These are phyloP conservation scores for Dynastes grantii DNA, from an alignment of 2,888 invertebrate species.

Conservation along the genomic window DNA sequence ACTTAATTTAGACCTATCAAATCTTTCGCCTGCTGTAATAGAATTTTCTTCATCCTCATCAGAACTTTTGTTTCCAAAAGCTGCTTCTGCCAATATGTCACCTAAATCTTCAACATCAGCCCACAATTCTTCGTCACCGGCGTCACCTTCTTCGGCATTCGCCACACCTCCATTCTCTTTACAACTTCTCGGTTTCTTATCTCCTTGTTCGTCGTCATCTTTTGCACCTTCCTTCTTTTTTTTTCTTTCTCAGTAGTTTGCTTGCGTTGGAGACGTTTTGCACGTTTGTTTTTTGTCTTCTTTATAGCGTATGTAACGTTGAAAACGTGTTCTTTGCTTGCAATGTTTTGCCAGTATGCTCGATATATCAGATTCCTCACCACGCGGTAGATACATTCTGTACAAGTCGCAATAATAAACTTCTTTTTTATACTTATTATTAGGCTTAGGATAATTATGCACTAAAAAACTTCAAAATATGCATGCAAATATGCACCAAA, in stretches of 20 bases:
- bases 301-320: conserved; percentile 84
- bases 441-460: too few relatives aligned
- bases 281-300: conserved; percentile 83
- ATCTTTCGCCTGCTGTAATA: conserved; percentile 72
- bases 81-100: conserved; percentile 80
- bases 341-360: conserved; percentile 75
- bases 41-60: conserved; percentile 81
- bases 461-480: too few relatives aligned
- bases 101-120: conserved; percentile 87
- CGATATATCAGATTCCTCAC: conserved; percentile 72
- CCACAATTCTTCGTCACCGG: conserved; percentile 82
- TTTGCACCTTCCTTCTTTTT: conserved; percentile 62
- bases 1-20: conserved; percentile 68
- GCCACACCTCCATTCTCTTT: conserved; percentile 60
- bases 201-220: conserved; percentile 58
- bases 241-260: conserved; percentile 73
- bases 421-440: conserved; percentile 73
- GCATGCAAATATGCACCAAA: too few relatives aligned
- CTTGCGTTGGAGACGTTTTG: conserved; percentile 79
- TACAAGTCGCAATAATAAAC: conserved; percentile 88
- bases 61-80: conserved; percentile 74
- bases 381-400: conserved; percentile 81
- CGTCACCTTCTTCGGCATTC: conserved; percentile 68
- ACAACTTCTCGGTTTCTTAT: conserved; percentile 52
- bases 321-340: conserved; percentile 82